These are phyloP conservation scores for Diarsia dahlii DNA, from an alignment of 2,888 invertebrate species.

Conservation along the genomic window DNA sequence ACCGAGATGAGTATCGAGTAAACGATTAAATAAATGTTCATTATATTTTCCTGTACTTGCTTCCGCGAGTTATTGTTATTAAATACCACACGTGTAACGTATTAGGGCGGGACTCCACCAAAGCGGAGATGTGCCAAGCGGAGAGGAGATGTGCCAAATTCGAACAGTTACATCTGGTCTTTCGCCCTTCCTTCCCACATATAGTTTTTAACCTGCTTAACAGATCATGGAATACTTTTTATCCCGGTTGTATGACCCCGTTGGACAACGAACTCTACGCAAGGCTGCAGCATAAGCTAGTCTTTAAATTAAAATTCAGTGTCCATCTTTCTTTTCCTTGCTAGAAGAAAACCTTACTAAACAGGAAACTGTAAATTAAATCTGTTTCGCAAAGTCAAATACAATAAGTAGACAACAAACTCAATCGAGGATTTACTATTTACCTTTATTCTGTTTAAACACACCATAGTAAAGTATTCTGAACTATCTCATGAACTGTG, in stretches of 20 bases:
- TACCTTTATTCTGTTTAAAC: conserved; percentile 30
- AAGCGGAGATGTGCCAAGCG: too few relatives aligned
- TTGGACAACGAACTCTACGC: too few relatives aligned
- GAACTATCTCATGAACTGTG: conserved; percentile 25
- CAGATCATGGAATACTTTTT: too few relatives aligned
- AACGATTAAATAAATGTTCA: background rate
- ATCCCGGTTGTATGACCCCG: too few relatives aligned
- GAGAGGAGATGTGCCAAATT: too few relatives aligned
- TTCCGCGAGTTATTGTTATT: background rate
- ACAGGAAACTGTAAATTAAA: background rate
- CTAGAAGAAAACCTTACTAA: background rate
- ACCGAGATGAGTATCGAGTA: background rate
- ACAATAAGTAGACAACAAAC: conserved; percentile 6
- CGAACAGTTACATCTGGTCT: too few relatives aligned
- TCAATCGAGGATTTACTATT: conserved; percentile 29
- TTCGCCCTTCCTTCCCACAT: too few relatives aligned
- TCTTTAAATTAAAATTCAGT: background rate
- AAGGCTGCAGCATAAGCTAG: too few relatives aligned
- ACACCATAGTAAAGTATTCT: conserved; percentile 6
- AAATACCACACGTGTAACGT: background rate
- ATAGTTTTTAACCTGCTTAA: too few relatives aligned
- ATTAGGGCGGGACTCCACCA: too few relatives aligned
- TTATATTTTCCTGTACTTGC: background rate
- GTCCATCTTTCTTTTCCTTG: background rate
- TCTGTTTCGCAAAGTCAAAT: background rate